Evolutionary conservation across 2,888 invertebrate genomes (phyloP).

Genomic region (Isotomurus palustris): DNA sequence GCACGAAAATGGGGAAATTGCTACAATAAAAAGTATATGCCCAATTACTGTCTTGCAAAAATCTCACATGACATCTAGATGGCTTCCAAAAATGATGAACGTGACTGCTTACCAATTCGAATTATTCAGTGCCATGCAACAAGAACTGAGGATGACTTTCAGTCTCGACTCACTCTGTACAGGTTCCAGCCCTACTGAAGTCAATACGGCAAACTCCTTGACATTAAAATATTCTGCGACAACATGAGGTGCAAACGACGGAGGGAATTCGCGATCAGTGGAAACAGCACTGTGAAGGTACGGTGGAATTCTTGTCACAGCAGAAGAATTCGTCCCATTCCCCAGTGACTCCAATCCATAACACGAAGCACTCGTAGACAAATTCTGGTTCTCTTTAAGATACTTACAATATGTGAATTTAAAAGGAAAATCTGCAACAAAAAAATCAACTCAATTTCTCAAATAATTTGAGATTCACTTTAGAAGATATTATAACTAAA

Average conservation of each 20-base stretch:
- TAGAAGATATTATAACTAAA: constrained; percentile 1
- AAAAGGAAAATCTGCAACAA: constrained; percentile 42
- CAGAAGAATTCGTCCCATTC: constrained; percentile 8
- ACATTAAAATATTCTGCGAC: constrained; percentile 61
- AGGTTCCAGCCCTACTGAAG: constrained; percentile 58
- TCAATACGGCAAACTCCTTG: constrained; percentile 73
- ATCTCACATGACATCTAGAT: not conserved
- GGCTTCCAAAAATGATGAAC: constrained; percentile 10
- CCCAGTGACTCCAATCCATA: constrained; percentile 3
- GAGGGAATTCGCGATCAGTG: constrained; percentile 36
- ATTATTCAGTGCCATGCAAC: constrained; percentile 76
- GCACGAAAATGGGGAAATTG: constrained; percentile 79
- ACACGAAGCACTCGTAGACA: not conserved
- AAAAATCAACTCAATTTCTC: not conserved
- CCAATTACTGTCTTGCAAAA: not conserved
- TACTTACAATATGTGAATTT: constrained; percentile 40
- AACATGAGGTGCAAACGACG: constrained; percentile 34
- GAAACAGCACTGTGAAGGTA: constrained; percentile 29
- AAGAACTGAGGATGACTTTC: constrained; percentile 73
- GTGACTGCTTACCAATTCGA: constrained; percentile 61
- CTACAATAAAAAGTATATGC: constrained; percentile 49
- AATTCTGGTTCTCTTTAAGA: not conserved
- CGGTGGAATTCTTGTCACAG: constrained; percentile 18
- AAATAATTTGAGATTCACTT: not conserved
- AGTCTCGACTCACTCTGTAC: constrained; percentile 64